Base-by-base conservation (phyloP, 1,140 invertebrate species). In the Drosophila leontia region DNA sequence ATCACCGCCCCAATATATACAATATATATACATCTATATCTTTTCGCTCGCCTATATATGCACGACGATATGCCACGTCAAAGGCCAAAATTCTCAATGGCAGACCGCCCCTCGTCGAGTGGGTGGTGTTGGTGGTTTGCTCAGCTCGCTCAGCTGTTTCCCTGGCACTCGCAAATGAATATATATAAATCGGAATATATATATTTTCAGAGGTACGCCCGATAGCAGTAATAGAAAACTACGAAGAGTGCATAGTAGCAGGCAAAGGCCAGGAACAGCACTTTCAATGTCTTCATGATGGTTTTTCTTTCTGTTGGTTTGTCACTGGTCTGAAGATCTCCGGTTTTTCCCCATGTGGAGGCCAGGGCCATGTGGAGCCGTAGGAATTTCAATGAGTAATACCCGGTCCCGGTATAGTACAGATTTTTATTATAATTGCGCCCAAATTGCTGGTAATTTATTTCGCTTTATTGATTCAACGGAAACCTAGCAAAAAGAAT, bases 141-240 rank as follows among this genome's bases (percentile, higher is more conserved):
- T 71, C 29, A 39, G 71, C 71, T 80, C 65, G 47, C 81, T 90
- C 80, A 57, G 74, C 71, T 76, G 71, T 77, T 77, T 76, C 55
- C 62, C 59, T 61, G 48, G 51, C 60, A 48, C 59, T 61, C 41
- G 71, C 60, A 48, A 15, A 34, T 39, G 44, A 32, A 44, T 39
- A 35, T 35, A 35, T 35, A 50, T 35, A 58, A n/a, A 50, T 71
- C 53, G 8, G 53, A 55, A 4, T 32, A 45, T 23, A 23, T 35
- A 45, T 29, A 13, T 29, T 26, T 41, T 80, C 51, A 71, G 19
- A 91, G n/a, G 53, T 82, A 78, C 34, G 72, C 76, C n/a, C 84
- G 83, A 74, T 91, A 62, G 60, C 91, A 85, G 70, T 91, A 91
- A 70, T 91, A 91, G 74, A 82, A 91, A 58, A 76, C 59, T 53